These are phyloP conservation scores for Eueides isabella DNA, from an alignment of 1,140 invertebrate genomes.

Conservation along the genomic window DNA sequence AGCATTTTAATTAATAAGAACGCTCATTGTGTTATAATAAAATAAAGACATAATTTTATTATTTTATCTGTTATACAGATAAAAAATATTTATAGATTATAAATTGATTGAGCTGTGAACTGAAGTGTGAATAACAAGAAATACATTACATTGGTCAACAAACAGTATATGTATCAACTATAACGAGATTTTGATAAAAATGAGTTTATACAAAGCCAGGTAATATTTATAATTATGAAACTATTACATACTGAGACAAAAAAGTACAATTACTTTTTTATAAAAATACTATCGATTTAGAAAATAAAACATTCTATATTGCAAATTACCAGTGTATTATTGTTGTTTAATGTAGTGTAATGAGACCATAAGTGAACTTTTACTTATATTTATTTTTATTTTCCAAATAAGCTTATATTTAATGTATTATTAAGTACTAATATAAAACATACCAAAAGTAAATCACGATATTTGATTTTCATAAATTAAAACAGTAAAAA, in stretches of 20 bases:
- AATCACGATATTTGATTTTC: background rate
- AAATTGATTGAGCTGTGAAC: background rate
- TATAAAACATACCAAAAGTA: background rate
- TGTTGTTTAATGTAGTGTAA: background rate
- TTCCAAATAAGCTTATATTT: background rate
- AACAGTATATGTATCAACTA: background rate
- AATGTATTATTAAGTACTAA: background rate
- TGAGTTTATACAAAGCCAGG: slow-evolving; percentile 74
- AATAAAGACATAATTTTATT: no score
- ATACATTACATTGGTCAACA: background rate
- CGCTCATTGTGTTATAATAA: no score
- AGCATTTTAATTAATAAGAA: no score
- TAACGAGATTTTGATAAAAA: slow-evolving; percentile 31
- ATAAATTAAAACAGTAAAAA: background rate
- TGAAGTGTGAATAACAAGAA: background rate
- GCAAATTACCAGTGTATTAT: background rate
- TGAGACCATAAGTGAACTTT: background rate
- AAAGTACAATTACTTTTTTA: background rate
- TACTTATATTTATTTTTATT: no score
- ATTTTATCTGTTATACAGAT: no score
- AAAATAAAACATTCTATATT: background rate
- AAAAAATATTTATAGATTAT: no score
- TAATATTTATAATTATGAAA: slow-evolving; percentile 38
- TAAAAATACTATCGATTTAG: background rate
- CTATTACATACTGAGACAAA: background rate